Conservation (phyloP, 2,113 vertebrate genomes). For the Eulemur macaco region DNA sequence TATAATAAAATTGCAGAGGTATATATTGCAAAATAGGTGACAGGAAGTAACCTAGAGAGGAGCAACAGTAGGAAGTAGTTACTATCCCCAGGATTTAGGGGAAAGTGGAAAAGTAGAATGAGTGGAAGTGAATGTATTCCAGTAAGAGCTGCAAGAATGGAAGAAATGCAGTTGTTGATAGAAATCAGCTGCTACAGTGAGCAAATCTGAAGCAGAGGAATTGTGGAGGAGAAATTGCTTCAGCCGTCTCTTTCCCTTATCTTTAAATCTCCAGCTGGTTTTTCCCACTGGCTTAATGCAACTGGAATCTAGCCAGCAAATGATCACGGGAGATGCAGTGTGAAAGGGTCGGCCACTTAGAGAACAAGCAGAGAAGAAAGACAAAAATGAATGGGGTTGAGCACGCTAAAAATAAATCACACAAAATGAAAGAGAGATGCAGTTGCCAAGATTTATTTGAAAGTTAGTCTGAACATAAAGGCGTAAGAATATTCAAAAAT, state of each 20-base stretch:
- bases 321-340: neutral
- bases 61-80: neutral
- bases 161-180: neutral
- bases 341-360: neutral
- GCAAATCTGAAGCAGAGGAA: neutral
- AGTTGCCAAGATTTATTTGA: neutral
- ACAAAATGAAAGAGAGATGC: neutral
- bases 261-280: neutral
- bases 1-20: neutral
- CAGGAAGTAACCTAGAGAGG: neutral
- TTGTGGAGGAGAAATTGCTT: neutral
- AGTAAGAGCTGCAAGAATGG: neutral
- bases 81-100: neutral
- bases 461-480: slow-evolving; percentile 2
- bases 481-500: neutral
- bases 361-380: neutral
- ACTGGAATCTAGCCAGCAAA: neutral
- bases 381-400: neutral
- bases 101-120: neutral
- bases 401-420: neutral
- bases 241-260: neutral
- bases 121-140: neutral
- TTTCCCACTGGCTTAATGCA: neutral
- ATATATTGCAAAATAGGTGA: neutral
- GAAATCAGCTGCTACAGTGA: neutral